phyloP scores from a whole-genome alignment of 2,888 invertebrate species.

The Drosophila sordidapex region DNA sequence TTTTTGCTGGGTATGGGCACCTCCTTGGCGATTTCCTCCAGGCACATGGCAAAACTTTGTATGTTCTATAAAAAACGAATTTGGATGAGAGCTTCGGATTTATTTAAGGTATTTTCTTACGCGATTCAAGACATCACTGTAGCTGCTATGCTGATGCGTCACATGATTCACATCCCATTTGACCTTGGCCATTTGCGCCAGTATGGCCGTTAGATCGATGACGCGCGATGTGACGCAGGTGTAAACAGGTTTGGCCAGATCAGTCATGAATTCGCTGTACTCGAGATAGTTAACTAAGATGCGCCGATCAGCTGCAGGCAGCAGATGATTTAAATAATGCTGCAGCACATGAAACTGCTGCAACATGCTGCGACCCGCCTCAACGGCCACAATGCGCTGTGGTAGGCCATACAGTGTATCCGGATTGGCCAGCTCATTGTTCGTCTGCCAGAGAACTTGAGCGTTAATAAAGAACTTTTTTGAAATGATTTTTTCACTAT shows the following conservation, averaged over 20 bases:
- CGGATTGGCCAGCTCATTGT: slow-evolving; percentile 88
- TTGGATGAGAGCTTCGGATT: background rate
- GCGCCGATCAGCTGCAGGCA: slow-evolving; percentile 89
- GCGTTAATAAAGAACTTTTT: background rate
- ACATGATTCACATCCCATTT: slow-evolving; percentile 98
- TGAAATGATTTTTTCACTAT: background rate
- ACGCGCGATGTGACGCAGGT: slow-evolving; percentile 93
- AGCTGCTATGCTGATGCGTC: slow-evolving; percentile 96
- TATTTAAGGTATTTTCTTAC: slow-evolving; percentile 82
- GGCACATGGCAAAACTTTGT: slow-evolving; percentile 91
- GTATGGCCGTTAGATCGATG: slow-evolving; percentile 90
- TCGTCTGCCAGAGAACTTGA: slow-evolving; percentile 80
- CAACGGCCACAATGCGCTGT: slow-evolving; percentile 95
- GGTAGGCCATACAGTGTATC: slow-evolving; percentile 92
- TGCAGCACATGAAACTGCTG: slow-evolving; percentile 94
- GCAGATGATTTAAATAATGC: slow-evolving; percentile 93
- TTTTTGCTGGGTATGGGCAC: slow-evolving; percentile 90
- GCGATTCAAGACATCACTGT: slow-evolving; percentile 91
- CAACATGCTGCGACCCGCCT: slow-evolving; percentile 95
- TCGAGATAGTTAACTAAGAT: slow-evolving; percentile 89
- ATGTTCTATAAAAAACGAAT: slow-evolving; percentile 77
- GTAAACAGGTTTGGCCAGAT: slow-evolving; percentile 94
- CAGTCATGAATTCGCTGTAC: slow-evolving; percentile 84
- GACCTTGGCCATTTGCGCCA: slow-evolving; percentile 95
- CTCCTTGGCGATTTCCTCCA: slow-evolving; percentile 90